Evolutionary conservation across 2,888 invertebrate species (phyloP).

Genomic region (Strigamia crassipes): DNA sequence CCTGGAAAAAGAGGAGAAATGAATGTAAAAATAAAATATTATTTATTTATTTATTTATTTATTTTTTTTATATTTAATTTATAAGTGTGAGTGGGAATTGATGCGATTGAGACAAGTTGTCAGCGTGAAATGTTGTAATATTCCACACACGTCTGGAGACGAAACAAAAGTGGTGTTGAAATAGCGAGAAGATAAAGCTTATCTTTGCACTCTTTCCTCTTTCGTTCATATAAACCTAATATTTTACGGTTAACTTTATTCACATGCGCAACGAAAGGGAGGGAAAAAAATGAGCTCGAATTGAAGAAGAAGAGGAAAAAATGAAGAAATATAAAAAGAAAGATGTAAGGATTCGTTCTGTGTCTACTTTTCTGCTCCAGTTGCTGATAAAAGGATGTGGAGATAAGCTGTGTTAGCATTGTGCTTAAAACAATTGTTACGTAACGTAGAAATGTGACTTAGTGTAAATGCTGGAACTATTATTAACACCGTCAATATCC

Average conservation of each 20-base stretch:
- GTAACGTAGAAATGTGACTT: too few species aligned
- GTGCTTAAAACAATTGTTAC: too few species aligned
- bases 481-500: too few species aligned
- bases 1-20: not conserved
- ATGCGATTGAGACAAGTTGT: constrained; percentile 4
- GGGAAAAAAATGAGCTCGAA: not conserved
- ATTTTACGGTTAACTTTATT: constrained; percentile 30
- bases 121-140: constrained; percentile 37
- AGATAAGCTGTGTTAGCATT: not conserved
- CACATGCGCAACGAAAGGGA: not conserved
- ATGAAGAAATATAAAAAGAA: not conserved
- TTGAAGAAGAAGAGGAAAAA: not conserved
- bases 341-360: not conserved
- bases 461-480: too few species aligned
- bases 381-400: not conserved
- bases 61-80: not conserved
- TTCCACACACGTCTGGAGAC: constrained; percentile 32
- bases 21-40: not conserved
- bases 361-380: not conserved
- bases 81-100: not conserved
- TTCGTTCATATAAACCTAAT: constrained; percentile 28
- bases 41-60: not conserved
- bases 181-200: constrained; percentile 37
- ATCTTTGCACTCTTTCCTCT: constrained; percentile 23
- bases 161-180: constrained; percentile 37